These are phyloP conservation scores for Acleris literana DNA, from an alignment of 2,888 invertebrate genomes.

Conservation along the genomic window DNA sequence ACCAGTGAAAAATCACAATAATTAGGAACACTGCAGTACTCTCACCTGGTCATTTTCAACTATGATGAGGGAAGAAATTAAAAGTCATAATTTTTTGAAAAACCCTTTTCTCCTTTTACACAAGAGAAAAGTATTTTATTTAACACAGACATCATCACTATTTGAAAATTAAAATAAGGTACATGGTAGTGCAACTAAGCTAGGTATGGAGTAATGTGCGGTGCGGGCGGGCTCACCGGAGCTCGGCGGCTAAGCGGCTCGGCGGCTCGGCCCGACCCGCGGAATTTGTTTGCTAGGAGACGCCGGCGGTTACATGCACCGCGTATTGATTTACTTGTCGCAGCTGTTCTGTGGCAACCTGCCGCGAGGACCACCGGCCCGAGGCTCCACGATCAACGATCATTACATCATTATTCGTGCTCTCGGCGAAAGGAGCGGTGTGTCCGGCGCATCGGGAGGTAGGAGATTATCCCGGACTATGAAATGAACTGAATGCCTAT, in stretches of 20 bases:
- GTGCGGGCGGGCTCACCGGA: too few relatives aligned
- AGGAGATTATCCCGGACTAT: too few relatives aligned
- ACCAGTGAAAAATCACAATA: neutral
- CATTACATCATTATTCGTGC: too few relatives aligned
- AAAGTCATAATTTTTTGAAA: neutral
- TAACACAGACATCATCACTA: too few relatives aligned
- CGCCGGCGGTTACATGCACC: conserved; percentile 30
- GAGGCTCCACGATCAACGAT: too few relatives aligned
- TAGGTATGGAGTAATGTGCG: neutral
- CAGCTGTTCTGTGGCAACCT: conserved; percentile 23
- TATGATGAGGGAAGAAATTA: neutral
- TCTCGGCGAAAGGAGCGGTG: too few relatives aligned
- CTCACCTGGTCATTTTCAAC: conserved; percentile 30
- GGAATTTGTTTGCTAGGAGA: conserved; percentile 37
- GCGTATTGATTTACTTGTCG: conserved; percentile 34
- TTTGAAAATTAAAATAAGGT: too few relatives aligned
- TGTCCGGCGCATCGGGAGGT: too few relatives aligned
- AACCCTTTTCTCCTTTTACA: neutral
- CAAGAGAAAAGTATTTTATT: neutral
- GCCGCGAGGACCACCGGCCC: conserved; percentile 4
- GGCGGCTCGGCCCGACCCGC: conserved; percentile 6
- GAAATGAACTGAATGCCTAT: too few relatives aligned
- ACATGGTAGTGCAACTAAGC: conserved; percentile 1
- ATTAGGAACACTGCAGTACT: neutral
- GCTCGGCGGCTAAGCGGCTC: too few relatives aligned